These are phyloP conservation scores for Antennarius maculatus DNA, from an alignment of 2,797 vertebrate species.

Conservation along the genomic window DNA sequence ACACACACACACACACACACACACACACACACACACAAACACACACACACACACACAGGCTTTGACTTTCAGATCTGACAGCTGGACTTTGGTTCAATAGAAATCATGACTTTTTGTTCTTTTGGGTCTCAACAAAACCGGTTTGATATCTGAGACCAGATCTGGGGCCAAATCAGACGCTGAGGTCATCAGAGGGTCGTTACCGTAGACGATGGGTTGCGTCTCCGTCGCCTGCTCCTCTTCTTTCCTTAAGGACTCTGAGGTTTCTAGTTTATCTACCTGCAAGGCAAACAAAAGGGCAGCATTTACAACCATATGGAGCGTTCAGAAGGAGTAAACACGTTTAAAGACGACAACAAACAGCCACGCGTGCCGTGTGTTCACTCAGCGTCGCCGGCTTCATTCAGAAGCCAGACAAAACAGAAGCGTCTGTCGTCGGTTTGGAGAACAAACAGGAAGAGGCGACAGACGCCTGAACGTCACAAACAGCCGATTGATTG, in stretches of 20 bases:
- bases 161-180: background rate
- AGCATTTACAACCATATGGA: constrained; percentile 12
- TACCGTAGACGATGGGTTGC: constrained; percentile 99
- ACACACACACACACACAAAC: background rate
- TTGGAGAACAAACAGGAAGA: no score
- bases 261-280: constrained; percentile 99
- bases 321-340: background rate
- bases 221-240: constrained; percentile 98
- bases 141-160: background rate
- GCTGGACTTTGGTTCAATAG: no score
- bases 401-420: no score
- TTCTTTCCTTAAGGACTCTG: constrained; percentile 97
- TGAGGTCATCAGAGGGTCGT: constrained; percentile 33
- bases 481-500: no score
- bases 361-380: no score
- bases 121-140: no score
- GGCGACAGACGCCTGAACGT: no score
- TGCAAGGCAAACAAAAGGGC: constrained; percentile 60
- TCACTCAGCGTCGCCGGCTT: no score
- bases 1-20: background rate
- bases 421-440: no score
- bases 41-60: background rate
- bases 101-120: no score
- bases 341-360: background rate
- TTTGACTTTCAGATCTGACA: no score